A percentile compares a stretch with the other conserved stretches of the same genome.
phyloP scores from a whole-genome alignment of 1,140 invertebrate genomes.

The Drosophila hydei region DNA sequence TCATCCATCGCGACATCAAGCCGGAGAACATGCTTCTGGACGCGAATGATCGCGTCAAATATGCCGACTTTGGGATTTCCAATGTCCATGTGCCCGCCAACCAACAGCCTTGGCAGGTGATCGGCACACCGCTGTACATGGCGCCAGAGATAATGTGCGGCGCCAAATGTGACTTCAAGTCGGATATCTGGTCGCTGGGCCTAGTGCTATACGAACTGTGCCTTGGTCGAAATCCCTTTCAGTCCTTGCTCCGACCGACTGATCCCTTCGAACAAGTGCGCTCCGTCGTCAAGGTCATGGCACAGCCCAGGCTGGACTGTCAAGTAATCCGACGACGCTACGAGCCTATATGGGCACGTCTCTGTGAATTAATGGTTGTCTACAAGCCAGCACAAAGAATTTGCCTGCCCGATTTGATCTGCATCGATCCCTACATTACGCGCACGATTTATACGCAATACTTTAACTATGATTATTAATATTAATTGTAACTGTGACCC shows the following conservation, averaged over 20 bases:
- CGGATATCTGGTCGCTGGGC: conserved; percentile 93
- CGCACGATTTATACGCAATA: conserved; percentile 60
- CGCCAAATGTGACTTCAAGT: conserved; percentile 88
- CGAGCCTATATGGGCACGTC: conserved; percentile 50
- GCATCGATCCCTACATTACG: conserved; percentile 54
- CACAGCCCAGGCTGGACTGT: conserved; percentile 54
- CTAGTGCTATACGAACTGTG: conserved; percentile 90
- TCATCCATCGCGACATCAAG: conserved; percentile 90
- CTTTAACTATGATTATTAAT: conserved; percentile 72
- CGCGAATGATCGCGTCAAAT: conserved; percentile 86
- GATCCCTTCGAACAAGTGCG: conserved; percentile 44
- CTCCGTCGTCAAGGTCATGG: conserved; percentile 47
- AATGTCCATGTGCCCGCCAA: conserved; percentile 61
- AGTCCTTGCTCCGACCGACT: conserved; percentile 32
- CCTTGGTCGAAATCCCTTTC: conserved; percentile 89
- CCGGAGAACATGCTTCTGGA: conserved; percentile 89
- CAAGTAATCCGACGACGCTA: conserved; percentile 52
- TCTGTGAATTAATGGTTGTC: conserved; percentile 73
- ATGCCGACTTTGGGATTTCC: conserved; percentile 88
- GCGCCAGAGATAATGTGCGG: conserved; percentile 91
- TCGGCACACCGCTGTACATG: conserved; percentile 91
- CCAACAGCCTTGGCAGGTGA: conserved; percentile 24
- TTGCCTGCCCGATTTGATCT: conserved; percentile 58
- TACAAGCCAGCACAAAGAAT: conserved; percentile 61
- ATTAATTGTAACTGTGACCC: not conserved